phyloP scores from a whole-genome alignment of 2,113 vertebrate genomes.

The Clarias batrachus region DNA sequence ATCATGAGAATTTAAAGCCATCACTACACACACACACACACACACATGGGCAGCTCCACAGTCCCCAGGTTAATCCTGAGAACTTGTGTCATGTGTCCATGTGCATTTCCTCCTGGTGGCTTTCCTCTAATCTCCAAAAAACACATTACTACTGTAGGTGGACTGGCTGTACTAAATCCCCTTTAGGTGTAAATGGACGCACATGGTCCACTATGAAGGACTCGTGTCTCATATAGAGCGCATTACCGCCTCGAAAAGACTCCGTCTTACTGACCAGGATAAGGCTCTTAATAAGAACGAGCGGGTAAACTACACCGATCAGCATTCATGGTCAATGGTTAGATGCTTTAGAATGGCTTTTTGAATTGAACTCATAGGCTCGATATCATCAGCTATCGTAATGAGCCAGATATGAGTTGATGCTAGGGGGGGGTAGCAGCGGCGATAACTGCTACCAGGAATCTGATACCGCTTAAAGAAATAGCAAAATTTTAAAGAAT shows the following conservation, averaged over 20 bases:
- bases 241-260: not conserved
- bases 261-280: not conserved
- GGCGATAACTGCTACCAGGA: not conserved
- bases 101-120: not conserved
- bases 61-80: not conserved
- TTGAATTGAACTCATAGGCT: not conserved
- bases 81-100: not conserved
- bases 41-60: not conserved
- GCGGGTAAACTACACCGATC: not conserved
- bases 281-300: not conserved
- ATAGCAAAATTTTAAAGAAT: not conserved
- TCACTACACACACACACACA: not conserved
- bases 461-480: not conserved
- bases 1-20: not conserved
- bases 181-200: not conserved
- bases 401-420: not conserved
- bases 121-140: not conserved
- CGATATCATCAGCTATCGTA: not conserved
- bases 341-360: not conserved
- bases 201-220: not conserved
- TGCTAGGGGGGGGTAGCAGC: not conserved
- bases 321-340: not conserved
- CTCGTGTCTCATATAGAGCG: not conserved
- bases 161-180: not conserved
- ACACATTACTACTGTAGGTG: not conserved